These are phyloP conservation scores for Philopotamus ludificatus DNA, from an alignment of 1,140 invertebrate species.

Conservation along the genomic window DNA sequence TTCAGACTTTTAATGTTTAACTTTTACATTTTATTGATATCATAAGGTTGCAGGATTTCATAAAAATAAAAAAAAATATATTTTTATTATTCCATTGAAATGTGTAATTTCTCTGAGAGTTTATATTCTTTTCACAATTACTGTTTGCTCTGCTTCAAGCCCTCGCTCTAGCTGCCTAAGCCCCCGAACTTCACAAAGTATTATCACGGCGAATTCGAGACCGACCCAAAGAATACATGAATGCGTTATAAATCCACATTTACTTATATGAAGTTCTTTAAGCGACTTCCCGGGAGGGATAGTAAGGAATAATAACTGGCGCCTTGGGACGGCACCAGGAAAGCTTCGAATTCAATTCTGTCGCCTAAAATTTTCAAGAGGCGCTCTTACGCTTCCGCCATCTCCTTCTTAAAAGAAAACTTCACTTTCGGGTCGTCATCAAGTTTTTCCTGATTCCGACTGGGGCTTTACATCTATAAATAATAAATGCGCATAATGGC, in stretches of 20 bases:
- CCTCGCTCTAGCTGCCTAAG: no score
- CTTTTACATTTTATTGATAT: no score
- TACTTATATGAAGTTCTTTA: neutral
- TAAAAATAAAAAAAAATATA: no score
- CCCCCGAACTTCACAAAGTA: no score
- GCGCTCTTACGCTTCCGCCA: neutral
- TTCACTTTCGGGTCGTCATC: constrained; percentile 9
- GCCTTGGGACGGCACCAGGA: neutral
- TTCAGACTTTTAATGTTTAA: no score
- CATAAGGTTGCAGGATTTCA: no score
- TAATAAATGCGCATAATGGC: constrained; percentile 36
- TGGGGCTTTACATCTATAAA: constrained; percentile 32
- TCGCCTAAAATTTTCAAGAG: neutral
- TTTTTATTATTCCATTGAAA: no score
- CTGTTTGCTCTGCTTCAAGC: no score
- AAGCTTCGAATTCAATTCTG: constrained; percentile 3
- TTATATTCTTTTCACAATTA: no score
- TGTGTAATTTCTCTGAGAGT: no score
- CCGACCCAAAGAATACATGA: neutral
- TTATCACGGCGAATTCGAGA: no score
- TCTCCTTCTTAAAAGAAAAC: constrained; percentile 22
- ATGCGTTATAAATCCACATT: constrained; percentile 3
- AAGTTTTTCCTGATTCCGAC: constrained; percentile 15
- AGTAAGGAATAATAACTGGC: constrained; percentile 10
- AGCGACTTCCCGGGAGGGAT: constrained; percentile 1